Conservation (phyloP, 2,888 invertebrate species). For the Heliconius charithonia region DNA sequence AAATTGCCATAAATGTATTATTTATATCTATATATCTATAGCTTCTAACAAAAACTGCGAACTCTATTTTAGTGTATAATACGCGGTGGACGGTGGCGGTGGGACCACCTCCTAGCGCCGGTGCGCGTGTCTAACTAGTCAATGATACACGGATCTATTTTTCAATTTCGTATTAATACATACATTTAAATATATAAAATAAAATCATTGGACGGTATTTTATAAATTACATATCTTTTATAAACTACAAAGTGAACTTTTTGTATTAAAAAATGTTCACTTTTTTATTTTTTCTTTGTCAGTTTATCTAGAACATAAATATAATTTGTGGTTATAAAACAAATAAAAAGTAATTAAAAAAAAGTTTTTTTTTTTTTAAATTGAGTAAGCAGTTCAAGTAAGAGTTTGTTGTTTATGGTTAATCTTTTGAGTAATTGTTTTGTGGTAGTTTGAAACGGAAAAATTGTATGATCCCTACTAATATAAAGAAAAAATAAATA, state of each 20-base stretch:
- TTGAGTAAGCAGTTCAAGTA: not conserved
- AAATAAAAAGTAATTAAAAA: not conserved
- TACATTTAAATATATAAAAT: not conserved
- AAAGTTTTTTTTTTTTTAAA: too few species aligned
- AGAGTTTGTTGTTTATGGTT: not conserved
- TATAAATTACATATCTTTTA: not conserved
- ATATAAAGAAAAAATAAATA: not conserved
- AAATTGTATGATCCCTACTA: not conserved
- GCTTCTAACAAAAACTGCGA: conserved; percentile 9
- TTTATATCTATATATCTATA: not conserved
- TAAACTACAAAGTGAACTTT: too few species aligned
- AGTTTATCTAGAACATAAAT: too few species aligned
- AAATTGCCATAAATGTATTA: not conserved
- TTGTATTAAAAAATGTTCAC: too few species aligned
- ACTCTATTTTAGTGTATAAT: not conserved
- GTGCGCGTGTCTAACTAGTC: too few species aligned
- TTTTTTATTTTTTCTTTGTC: too few species aligned
- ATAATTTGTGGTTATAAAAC: not conserved
- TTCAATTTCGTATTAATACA: too few species aligned
- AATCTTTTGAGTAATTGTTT: not conserved
- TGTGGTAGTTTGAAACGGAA: not conserved
- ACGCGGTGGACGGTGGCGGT: too few species aligned
- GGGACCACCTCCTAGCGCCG: too few species aligned
- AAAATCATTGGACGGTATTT: not conserved
- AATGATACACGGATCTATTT: too few species aligned